These are phyloP conservation scores for Garrulus glandarius DNA, from an alignment of 2,797 vertebrate species.

Conservation along the genomic window DNA sequence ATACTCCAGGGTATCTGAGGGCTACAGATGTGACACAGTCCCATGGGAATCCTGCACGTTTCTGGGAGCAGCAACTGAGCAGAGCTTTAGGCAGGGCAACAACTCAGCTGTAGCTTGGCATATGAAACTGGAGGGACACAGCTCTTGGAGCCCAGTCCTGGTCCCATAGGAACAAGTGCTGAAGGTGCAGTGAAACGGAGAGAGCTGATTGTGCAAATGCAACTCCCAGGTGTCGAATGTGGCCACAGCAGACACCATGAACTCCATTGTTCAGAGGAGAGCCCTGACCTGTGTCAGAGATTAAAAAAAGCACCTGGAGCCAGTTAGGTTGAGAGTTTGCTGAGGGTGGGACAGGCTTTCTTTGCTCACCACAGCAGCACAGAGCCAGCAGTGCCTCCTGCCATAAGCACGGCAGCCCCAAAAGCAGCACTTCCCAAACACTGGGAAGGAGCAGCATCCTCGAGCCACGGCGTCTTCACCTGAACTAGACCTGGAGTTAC, in stretches of 20 bases:
- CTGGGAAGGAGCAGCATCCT: neutral
- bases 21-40: neutral
- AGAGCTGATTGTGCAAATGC: neutral
- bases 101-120: neutral
- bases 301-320: neutral
- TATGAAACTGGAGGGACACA: fast-evolving
- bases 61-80: neutral
- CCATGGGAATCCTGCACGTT: neutral
- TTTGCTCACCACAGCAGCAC: neutral
- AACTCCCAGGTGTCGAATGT: neutral
- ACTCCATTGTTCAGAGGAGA: neutral
- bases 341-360: neutral
- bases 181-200: neutral
- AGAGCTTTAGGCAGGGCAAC: neutral
- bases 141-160: neutral
- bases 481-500: neutral
- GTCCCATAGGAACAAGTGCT: neutral
- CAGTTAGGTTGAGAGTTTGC: neutral
- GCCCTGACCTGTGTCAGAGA: neutral
- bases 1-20: neutral
- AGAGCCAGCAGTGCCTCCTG: neutral
- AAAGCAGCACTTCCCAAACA: neutral
- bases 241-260: neutral
- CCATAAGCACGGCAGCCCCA: neutral
- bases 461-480: neutral